Evolutionary conservation across 2,797 vertebrate genomes (phyloP), one percentile per base, ranked within the genome.

Genomic region (Neosilurus hyrtlii): DNA sequence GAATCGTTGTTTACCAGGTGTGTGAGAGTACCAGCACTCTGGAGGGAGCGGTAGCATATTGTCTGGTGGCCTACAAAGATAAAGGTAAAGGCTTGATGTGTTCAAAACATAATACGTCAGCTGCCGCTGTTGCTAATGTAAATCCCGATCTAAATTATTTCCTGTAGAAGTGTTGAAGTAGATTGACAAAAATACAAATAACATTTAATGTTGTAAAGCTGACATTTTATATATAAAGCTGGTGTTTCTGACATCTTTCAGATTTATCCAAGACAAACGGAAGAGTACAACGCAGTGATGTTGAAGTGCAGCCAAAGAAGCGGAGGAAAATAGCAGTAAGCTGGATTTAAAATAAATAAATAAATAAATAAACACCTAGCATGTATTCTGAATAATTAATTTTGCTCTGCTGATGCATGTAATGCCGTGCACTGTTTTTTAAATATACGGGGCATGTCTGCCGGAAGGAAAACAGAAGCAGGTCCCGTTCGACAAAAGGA

Each of bases 231-330:
- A n/a, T n/a, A n/a, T n/a, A n/a, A n/a, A n/a, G 18, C 26, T 35
- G 54, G 8, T 51, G 11, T 67, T 10, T 68, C 4, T 43, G 18
- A 26, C 77, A 49, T 68, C 7, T 82, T 37, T 66, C 83, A 87
- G 89, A 87, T 73, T 75, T 80, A 18, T 88, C 89, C 80, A 89
- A 86, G 83, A 96, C 96, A 90, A 96, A 96, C 85, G 97, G 96
- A 82, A 84, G 89, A 30, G 86, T 88, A 16, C 92, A 79, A 57
- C 92, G 91, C 85, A 87, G 91, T 85, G 87, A 89, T 84, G 89
- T 8, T 76, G 86, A 57, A 26, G 79, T 56, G 88, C 93, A 93
- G 12, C 90, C 90, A 37, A 83, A 83, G 79, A 93, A 89, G 92
- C 91, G 93, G 93, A 93, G 91, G 88, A 92, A 88, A 91, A 66